Conservation (phyloP, 2,888 invertebrate genomes). For the Drosophila nr. perissopoda region DNA sequence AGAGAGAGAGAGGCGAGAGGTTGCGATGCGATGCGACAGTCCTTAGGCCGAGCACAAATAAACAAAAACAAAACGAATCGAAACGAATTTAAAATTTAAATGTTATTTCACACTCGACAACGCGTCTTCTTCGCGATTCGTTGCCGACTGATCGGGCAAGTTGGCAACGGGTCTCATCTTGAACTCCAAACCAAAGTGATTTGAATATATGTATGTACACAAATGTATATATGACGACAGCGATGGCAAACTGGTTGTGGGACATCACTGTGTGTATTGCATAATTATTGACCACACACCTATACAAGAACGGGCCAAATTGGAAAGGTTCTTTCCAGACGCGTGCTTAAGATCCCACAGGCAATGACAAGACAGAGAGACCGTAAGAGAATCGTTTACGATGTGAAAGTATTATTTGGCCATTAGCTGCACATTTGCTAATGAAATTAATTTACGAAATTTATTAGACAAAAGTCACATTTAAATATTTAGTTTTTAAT, state of each 20-base stretch:
- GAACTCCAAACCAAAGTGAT: constrained; percentile 65
- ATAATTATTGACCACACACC: constrained; percentile 62
- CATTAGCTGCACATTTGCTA: constrained; percentile 50
- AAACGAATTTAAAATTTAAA: constrained; percentile 50
- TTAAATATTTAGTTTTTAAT: constrained; percentile 24
- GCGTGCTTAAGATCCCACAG: constrained; percentile 23
- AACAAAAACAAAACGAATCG: constrained; percentile 9
- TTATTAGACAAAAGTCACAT: constrained; percentile 38
- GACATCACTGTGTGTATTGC: constrained; percentile 51
- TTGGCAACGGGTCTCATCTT: constrained; percentile 67
- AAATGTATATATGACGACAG: constrained; percentile 62
- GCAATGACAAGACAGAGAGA: neutral
- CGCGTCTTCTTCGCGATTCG: constrained; percentile 62
- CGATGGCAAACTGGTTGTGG: constrained; percentile 73
- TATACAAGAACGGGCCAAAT: constrained; percentile 12
- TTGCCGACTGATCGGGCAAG: constrained; percentile 56
- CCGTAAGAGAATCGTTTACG: constrained; percentile 21
- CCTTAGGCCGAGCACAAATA: constrained; percentile 36
- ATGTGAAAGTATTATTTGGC: constrained; percentile 44
- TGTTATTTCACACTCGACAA: constrained; percentile 25
- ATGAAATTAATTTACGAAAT: constrained; percentile 70
- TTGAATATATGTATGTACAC: constrained; percentile 49
- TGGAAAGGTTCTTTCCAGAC: constrained; percentile 59
- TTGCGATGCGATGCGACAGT: constrained; percentile 18
- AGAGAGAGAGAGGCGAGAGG: constrained; percentile 4